A percentile compares a stretch with the other conserved stretches of the same genome.
phyloP scores from a whole-genome alignment of 2,113 vertebrate genomes.

The Arothron firmamentum region DNA sequence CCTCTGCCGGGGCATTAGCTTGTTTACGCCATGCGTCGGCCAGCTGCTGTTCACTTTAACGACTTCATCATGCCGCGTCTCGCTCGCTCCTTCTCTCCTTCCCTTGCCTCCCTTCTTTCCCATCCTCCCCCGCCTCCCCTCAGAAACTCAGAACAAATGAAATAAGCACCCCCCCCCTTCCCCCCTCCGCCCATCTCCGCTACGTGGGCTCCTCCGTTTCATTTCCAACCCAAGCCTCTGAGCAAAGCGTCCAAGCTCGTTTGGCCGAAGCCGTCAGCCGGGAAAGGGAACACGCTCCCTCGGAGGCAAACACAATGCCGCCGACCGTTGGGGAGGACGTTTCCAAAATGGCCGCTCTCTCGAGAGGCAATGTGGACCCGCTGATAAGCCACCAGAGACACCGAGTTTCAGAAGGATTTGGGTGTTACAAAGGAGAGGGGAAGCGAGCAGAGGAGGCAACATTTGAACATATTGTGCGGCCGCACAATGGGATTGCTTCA shows the following conservation, averaged over 20 bases:
- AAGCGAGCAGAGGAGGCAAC: not conserved
- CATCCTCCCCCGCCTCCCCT: conserved; percentile 46
- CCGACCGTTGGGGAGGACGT: conserved; percentile 22
- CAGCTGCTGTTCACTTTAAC: conserved; percentile 71
- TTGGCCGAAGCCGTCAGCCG: conserved; percentile 36
- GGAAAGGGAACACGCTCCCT: conserved; percentile 47
- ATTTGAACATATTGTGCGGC: conserved; percentile 7
- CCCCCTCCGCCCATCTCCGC: conserved; percentile 16
- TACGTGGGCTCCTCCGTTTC: conserved; percentile 53
- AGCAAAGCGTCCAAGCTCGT: conserved; percentile 54
- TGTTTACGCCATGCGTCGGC: conserved; percentile 65
- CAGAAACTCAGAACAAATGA: conserved; percentile 63
- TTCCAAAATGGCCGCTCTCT: conserved; percentile 51
- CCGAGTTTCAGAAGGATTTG: conserved; percentile 25
- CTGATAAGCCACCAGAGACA: conserved; percentile 55
- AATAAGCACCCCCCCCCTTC: conserved; percentile 51
- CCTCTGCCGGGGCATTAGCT: conserved; percentile 59
- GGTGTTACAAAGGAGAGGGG: not conserved
- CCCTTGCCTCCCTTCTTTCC: not conserved
- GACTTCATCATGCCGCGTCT: conserved; percentile 56
- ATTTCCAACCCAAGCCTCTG: conserved; percentile 47
- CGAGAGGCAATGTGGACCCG: conserved; percentile 51
- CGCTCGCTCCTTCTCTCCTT: not conserved
- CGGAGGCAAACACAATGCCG: conserved; percentile 36
- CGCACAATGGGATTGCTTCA: not conserved